Base-by-base conservation (phyloP, 2,888 invertebrate species). In the Elgonia sp. region DNA sequence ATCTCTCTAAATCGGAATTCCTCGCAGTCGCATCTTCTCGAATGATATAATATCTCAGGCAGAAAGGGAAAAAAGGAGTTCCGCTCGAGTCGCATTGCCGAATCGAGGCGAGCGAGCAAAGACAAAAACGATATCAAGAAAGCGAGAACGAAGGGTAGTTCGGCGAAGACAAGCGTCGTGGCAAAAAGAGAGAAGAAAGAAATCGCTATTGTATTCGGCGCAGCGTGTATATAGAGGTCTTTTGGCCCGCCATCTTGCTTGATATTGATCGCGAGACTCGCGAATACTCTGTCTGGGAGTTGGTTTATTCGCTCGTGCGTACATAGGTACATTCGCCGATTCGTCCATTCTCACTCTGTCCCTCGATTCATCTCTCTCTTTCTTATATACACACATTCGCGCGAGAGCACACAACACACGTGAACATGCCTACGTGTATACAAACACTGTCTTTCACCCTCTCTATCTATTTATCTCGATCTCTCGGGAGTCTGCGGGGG, bases 241-340 rank as follows among this genome's bases (percentile, higher is more conserved):
- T 93, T 87, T 93, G 92, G 92, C 91, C 90, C 94, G 94, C 94
- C 94, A 94, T 94, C 94, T 94, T 94, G 94, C 91, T 93, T 93
- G 94, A 94, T 94, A 94, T 94, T 94, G 94, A 94, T 94, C 94
- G 94, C 93, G 93, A 93, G 93, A 93, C 92, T 92, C 93, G 93
- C 93, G 93, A 93, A 94, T 93, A 93, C 93, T 93, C 92, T 89
- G 91, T 91, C 92, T 88, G 91, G 86, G 89, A 89, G 90, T 91
- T 89, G 89, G 90, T 90, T 91, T 89, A 89, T 90, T 87, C 89
- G 89, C 89, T 90, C 89, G 89, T 87, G 83, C 90, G 86, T 90
- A 85, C 90, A 85, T 85, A 86, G 83, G 89, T 87, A 88, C 89
- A 86, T 90, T 90, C 89, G 89, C 88, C 83, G 89, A 86, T 88